These are phyloP conservation scores for Mus pahari DNA, from an alignment of 2,113 vertebrate species.

Conservation along the genomic window DNA sequence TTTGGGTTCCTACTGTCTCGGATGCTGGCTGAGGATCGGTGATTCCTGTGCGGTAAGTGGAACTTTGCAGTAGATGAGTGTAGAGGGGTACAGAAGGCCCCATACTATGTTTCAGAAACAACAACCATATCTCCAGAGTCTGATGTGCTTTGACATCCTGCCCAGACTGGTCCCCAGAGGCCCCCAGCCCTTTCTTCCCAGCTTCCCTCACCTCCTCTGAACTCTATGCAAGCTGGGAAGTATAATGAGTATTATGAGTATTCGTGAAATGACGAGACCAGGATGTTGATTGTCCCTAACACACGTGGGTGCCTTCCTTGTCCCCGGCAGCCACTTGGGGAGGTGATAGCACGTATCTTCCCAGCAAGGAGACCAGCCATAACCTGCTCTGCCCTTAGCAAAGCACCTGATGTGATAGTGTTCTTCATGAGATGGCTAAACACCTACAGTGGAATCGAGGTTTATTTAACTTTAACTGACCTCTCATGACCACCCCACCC, in stretches of 20 bases:
- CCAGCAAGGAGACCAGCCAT: background rate
- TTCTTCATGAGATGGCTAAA: conserved; percentile 8
- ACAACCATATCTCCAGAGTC: background rate
- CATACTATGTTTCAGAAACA: background rate
- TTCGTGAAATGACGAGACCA: background rate
- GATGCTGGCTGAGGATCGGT: background rate
- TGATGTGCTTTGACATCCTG: background rate
- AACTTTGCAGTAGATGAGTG: background rate
- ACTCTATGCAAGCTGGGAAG: background rate
- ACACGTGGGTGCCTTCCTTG: rapidly evolving
- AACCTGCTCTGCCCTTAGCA: conserved; percentile 37
- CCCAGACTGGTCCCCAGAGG: background rate
- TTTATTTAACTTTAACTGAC: conserved; percentile 50
- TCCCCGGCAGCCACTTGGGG: background rate
- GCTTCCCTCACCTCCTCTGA: background rate
- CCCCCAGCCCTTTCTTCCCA: background rate
- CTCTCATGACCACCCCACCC: conserved; percentile 20
- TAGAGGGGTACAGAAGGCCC: too few relatives aligned
- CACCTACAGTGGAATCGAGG: background rate
- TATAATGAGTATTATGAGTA: background rate
- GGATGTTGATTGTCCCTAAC: background rate
- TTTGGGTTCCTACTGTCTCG: too few relatives aligned
- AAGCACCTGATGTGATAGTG: conserved; percentile 31
- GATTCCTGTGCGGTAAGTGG: background rate
- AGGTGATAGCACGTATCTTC: background rate